phyloP scores from a whole-genome alignment of 2,113 vertebrate species.

The Emydocephalus ijimae region DNA sequence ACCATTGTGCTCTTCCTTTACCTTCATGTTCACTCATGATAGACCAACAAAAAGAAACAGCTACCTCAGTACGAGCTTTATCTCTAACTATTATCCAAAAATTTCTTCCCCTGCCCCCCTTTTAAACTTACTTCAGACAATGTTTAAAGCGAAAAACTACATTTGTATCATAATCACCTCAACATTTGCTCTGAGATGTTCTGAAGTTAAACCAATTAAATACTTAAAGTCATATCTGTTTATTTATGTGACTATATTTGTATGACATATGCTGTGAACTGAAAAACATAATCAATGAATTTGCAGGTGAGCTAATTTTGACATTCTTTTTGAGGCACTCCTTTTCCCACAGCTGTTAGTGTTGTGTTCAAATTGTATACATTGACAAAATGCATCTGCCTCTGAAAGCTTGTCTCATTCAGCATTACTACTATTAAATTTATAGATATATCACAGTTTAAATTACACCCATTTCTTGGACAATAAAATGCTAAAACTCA shows the following conservation, averaged over 20 bases:
- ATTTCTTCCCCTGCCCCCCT: background rate
- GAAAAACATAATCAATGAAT: slow-evolving; percentile 53
- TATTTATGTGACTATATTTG: slow-evolving; percentile 38
- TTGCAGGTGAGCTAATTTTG: slow-evolving; percentile 42
- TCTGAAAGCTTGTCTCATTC: slow-evolving; percentile 76
- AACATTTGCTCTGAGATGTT: slow-evolving; percentile 27
- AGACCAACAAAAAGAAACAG: background rate
- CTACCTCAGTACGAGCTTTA: slow-evolving; percentile 14
- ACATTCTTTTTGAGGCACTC: slow-evolving; percentile 68
- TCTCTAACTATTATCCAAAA: slow-evolving; percentile 28
- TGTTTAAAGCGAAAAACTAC: slow-evolving; percentile 27
- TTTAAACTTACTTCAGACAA: slow-evolving; percentile 35
- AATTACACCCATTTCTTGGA: slow-evolving; percentile 79
- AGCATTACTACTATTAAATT: slow-evolving; percentile 75
- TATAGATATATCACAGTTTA: slow-evolving; percentile 74
- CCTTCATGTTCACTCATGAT: background rate
- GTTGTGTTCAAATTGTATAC: slow-evolving; percentile 70
- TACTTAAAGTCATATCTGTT: slow-evolving; percentile 57
- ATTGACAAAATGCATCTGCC: slow-evolving; percentile 77
- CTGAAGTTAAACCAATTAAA: slow-evolving; percentile 57
- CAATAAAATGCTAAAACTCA: slow-evolving; percentile 78
- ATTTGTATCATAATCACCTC: slow-evolving; percentile 49
- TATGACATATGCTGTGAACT: slow-evolving; percentile 56
- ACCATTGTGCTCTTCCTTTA: background rate
- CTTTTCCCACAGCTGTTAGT: slow-evolving; percentile 65